Evolutionary conservation across 2,113 vertebrate species (phyloP).

Genomic region (Elgaria multicarinata): DNA sequence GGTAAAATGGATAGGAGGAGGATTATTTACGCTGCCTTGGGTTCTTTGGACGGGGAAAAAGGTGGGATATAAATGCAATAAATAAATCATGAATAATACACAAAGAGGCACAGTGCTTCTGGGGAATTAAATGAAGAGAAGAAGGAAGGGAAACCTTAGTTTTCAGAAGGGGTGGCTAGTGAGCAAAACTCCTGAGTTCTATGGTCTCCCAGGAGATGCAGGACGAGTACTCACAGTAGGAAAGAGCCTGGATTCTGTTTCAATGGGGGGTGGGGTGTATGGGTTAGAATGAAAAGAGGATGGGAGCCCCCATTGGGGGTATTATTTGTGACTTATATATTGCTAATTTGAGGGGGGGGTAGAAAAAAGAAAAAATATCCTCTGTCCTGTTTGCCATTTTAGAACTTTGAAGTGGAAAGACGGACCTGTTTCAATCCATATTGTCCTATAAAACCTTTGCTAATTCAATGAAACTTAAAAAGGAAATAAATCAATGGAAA

Average conservation of each 20-base stretch:
- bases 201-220: not conserved
- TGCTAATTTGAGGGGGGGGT: too few species aligned
- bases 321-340: not conserved
- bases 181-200: not conserved
- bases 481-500: not conserved
- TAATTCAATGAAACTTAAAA: not conserved
- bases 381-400: not conserved
- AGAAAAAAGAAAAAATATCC: too few species aligned
- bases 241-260: not conserved
- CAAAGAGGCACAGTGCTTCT: not conserved
- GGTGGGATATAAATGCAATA: too few species aligned
- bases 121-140: too few species aligned
- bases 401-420: not conserved
- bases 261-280: not conserved
- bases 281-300: not conserved
- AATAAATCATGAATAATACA: too few species aligned
- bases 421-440: constrained; percentile 5
- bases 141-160: not conserved
- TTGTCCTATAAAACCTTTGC: constrained; percentile 20
- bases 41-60: too few species aligned
- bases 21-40: too few species aligned
- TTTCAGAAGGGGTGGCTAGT: not conserved
- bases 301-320: not conserved
- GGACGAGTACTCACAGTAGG: too few species aligned
- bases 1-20: too few species aligned